A percentile compares a stretch with the other conserved stretches of the same genome.
Evolutionary conservation across 2,888 invertebrate genomes (phyloP).

Genomic region (Meghimatium bilineatum): DNA sequence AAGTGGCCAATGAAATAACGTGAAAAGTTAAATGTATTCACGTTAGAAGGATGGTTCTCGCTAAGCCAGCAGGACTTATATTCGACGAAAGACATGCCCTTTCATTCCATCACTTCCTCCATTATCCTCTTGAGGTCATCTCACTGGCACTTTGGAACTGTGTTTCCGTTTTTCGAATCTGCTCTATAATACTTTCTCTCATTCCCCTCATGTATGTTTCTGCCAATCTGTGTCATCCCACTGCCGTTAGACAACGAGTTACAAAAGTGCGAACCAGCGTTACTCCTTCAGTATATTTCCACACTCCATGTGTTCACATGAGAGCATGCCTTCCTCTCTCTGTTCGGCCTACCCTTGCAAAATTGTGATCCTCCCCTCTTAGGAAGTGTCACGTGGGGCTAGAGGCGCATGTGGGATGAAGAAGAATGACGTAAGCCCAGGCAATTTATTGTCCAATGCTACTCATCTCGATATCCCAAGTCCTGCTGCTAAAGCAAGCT

Average conservation of each 20-base stretch:
- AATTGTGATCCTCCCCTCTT: conserved; percentile 3
- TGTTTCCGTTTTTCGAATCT: background rate
- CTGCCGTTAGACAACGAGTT: background rate
- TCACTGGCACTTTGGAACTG: background rate
- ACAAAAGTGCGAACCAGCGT: background rate
- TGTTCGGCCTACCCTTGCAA: background rate
- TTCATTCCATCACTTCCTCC: background rate
- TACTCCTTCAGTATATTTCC: conserved; percentile 1
- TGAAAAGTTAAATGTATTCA: too few relatives aligned
- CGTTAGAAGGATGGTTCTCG: too few relatives aligned
- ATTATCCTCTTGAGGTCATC: background rate
- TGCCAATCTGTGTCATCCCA: background rate
- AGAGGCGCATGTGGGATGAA: background rate
- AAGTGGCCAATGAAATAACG: too few relatives aligned
- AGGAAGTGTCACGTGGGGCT: conserved; percentile 11
- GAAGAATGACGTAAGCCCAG: conserved; percentile 24
- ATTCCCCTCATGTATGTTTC: background rate
- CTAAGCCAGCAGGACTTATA: too few relatives aligned
- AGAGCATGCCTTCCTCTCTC: conserved; percentile 12
- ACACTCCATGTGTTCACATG: background rate
- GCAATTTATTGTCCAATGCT: conserved; percentile 29
- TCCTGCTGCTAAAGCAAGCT: conserved; percentile 1
- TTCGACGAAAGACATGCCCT: too few relatives aligned
- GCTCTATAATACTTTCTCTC: background rate
- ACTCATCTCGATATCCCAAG: conserved; percentile 9